A percentile compares a stretch with the other conserved stretches of the same genome.
phyloP scores from a whole-genome alignment of 2,888 invertebrate species.

The Caenorhabditis sulstoni region DNA sequence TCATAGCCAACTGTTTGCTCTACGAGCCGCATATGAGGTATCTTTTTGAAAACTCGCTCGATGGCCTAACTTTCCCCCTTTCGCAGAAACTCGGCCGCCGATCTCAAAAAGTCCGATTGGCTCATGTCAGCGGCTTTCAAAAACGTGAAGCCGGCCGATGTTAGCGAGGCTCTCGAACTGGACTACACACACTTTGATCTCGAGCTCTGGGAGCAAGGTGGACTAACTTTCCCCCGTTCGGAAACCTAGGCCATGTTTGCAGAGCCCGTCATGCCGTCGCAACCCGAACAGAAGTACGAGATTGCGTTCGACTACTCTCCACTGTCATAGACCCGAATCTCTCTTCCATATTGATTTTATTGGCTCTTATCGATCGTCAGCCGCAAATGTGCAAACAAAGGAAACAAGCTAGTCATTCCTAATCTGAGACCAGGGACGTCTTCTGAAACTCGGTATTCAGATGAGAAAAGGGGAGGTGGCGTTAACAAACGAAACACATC shows the following conservation, averaged over 20 bases:
- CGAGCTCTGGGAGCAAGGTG: slow-evolving; percentile 23
- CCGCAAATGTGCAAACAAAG: no score
- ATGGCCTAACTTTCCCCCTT: not conserved
- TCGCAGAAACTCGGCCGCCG: slow-evolving; percentile 32
- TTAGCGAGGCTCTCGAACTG: slow-evolving; percentile 22
- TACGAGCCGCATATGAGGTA: slow-evolving; percentile 20
- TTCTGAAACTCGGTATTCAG: no score
- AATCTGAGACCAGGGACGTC: no score
- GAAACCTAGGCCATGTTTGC: not conserved
- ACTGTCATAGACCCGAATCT: slow-evolving; percentile 3
- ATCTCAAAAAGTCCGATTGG: slow-evolving; percentile 37
- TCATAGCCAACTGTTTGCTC: slow-evolving; percentile 34
- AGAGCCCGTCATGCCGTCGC: slow-evolving; percentile 32
- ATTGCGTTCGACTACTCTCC: slow-evolving; percentile 41
- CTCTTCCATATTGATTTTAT: not conserved
- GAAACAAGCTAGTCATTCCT: no score
- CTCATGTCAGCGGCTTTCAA: not conserved
- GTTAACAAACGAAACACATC: no score
- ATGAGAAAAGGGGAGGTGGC: no score
- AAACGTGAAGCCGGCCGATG: slow-evolving; percentile 5
- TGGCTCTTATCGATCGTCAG: no score
- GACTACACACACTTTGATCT: slow-evolving; percentile 38
- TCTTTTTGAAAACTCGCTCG: no score
- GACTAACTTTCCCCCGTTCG: not conserved
- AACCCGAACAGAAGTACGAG: slow-evolving; percentile 36